These are phyloP conservation scores for Limosa lapponica DNA, from an alignment of 2,797 vertebrate genomes.

Conservation along the genomic window DNA sequence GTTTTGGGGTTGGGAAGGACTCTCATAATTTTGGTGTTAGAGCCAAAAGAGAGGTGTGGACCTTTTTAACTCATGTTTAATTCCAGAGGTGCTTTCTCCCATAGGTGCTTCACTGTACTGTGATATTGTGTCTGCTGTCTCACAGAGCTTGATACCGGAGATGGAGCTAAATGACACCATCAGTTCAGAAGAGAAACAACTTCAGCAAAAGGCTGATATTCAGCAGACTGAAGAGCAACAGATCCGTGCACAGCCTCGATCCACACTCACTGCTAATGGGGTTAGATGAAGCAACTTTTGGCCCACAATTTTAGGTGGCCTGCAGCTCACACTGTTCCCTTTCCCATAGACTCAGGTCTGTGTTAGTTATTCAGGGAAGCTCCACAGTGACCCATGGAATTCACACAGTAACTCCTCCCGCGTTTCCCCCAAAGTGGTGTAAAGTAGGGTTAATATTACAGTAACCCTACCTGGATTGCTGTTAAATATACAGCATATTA, in stretches of 20 bases:
- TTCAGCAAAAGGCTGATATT: neutral
- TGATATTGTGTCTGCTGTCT: neutral
- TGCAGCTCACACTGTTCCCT: neutral
- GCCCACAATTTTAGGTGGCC: no score
- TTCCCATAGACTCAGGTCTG: neutral
- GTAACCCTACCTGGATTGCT: neutral
- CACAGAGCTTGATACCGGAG: neutral
- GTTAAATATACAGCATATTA: slow-evolving; percentile 25
- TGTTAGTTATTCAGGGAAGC: neutral
- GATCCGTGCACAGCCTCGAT: rapidly evolving
- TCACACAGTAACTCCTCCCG: neutral
- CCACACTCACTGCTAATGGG: rapidly evolving
- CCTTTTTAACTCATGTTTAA: neutral
- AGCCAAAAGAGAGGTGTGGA: neutral
- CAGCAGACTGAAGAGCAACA: neutral
- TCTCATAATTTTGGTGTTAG: neutral
- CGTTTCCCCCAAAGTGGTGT: neutral
- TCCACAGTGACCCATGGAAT: neutral
- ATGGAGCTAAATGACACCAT: neutral
- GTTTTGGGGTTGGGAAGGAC: neutral
- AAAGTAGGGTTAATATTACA: slow-evolving; percentile 52
- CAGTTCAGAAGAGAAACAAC: neutral
- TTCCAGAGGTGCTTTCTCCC: neutral
- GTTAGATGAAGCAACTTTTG: neutral
- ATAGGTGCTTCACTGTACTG: neutral